Evolutionary conservation across 1,140 invertebrate genomes (phyloP), one percentile per base, ranked within the genome.

Genomic region (Campodea augens): DNA sequence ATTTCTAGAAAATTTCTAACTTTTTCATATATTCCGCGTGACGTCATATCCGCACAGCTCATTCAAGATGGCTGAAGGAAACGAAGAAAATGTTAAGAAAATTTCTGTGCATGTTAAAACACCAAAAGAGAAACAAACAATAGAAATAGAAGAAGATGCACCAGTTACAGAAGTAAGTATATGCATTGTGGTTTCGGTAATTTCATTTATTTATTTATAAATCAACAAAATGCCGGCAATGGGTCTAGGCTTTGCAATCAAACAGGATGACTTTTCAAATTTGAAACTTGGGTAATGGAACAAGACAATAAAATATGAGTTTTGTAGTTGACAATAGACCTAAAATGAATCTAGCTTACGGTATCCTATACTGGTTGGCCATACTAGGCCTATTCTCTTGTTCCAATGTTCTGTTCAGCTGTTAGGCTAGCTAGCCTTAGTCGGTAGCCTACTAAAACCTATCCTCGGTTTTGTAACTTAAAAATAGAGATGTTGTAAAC

Each of bases 41-140:
- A n/a, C n/a, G n/a, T n/a, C n/a, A n/a, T n/a, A n/a, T n/a, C n/a
- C n/a, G n/a, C n/a, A n/a, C n/a, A n/a, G n/a, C n/a, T n/a, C n/a
- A n/a, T n/a, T n/a, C n/a, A 58, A 52, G 51, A 64, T 64, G 63
- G 62, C 62, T 49, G 64, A 63, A 56, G 52, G 48, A 59, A 63
- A 49, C 57, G 61, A 43, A 51, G 45, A 32, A 51, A 52, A 49
- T 51, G 55, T 55, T 38, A 72, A 68, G 54, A 72, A 69, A 64
- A 82, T 95, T 60, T 88, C 74, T 54, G 73, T 97, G 60, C 86
- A 79, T 56, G 82, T 96, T 45, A 95, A 95, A 81, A 95, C 90
- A 49, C 81, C 89, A 25, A 95, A 93, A 71, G 88, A 93, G 65
- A 88, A 85, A 63, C 83, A 93, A 65, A 77, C 72, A 53, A 71